These are phyloP conservation scores for Aythya fuligula DNA, from an alignment of 2,797 vertebrate species.

Conservation along the genomic window DNA sequence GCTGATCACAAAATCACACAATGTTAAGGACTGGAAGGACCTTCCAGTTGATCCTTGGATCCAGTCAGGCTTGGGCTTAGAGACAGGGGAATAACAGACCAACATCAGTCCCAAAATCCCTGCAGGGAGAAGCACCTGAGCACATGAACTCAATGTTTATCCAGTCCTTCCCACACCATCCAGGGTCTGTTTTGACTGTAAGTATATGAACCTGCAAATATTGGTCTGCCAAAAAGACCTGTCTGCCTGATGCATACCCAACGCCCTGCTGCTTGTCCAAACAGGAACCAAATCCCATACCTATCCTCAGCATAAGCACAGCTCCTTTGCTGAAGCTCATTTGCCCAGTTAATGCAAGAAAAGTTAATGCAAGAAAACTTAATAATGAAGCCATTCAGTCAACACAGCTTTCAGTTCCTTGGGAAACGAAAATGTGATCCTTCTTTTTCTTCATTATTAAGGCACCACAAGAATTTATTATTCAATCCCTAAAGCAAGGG, in stretches of 20 bases:
- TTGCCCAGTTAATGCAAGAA: not conserved
- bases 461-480: constrained; percentile 19
- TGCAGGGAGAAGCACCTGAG: not conserved
- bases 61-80: not conserved
- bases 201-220: not conserved
- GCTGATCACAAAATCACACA: not conserved
- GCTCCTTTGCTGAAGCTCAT: not conserved
- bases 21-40: no score
- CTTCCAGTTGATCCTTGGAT: not conserved
- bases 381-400: not conserved
- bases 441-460: not conserved
- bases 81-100: not conserved
- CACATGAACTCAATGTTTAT: not conserved
- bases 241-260: not conserved
- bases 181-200: not conserved
- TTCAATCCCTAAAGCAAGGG: not conserved
- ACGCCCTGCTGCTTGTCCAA: not conserved
- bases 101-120: not conserved
- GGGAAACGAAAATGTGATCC: not conserved
- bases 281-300: not conserved
- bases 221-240: not conserved
- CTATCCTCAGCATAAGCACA: no score
- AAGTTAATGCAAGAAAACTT: not conserved
- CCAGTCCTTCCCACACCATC: not conserved
- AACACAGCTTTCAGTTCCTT: not conserved